phyloP scores from a whole-genome alignment of 1,140 invertebrate genomes.

The Drosophila biarmipes region DNA sequence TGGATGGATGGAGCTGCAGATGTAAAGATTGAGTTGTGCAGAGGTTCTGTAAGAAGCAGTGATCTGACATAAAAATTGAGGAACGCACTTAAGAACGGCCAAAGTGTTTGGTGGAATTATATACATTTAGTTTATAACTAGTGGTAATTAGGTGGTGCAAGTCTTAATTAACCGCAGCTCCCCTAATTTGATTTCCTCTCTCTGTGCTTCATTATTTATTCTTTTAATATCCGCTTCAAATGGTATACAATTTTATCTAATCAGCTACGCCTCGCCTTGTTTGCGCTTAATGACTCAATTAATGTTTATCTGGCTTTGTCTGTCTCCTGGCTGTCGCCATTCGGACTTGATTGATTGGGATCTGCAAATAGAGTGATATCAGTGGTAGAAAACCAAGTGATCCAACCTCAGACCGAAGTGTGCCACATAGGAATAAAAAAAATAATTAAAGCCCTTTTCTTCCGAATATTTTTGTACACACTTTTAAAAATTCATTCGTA shows the following conservation, averaged over 20 bases:
- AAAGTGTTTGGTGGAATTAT: neutral
- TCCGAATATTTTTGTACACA: neutral
- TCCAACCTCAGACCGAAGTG: neutral
- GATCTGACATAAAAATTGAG: neutral
- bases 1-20: conserved; percentile 25
- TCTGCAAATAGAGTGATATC: conserved; percentile 35
- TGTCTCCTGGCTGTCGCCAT: conserved; percentile 12
- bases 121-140: neutral
- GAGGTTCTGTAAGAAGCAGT: neutral
- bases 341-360: conserved; percentile 49
- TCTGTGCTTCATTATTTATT: conserved; percentile 25
- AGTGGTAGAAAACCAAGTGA: conserved; percentile 20
- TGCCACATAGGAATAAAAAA: neutral
- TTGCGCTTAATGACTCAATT: conserved; percentile 72
- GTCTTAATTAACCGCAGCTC: neutral
- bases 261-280: conserved; percentile 55
- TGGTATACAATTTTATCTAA: conserved; percentile 68
- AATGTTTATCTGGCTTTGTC: conserved; percentile 52
- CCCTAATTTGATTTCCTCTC: neutral
- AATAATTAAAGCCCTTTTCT: neutral
- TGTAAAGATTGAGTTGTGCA: conserved; percentile 14
- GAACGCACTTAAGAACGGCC: neutral
- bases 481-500: conserved; percentile 6
- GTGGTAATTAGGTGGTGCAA: neutral
- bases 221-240: conserved; percentile 45